Conservation (phyloP, 2,888 invertebrate species). For the Pediacus dermestoides region DNA sequence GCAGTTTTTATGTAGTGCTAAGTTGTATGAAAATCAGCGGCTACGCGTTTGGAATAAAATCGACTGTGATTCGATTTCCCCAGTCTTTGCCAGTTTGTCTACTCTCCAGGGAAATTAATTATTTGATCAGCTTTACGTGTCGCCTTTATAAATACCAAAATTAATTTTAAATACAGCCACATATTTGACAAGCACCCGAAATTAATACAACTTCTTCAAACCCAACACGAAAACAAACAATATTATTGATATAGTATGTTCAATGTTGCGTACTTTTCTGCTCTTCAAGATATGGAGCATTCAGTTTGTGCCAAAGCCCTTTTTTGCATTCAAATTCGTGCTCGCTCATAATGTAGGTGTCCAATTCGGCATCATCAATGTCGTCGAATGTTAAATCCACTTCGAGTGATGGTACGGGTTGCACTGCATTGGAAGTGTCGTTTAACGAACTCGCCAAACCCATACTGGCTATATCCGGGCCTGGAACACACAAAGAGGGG, state of each 20-base stretch:
- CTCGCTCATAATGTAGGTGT: constrained; percentile 77
- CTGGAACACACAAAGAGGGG: constrained; percentile 45
- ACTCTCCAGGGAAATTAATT: too few relatives aligned
- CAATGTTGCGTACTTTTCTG: constrained; percentile 61
- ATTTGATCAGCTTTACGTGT: too few relatives aligned
- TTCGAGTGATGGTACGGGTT: constrained; percentile 25
- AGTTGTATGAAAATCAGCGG: too few relatives aligned
- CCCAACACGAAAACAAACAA: too few relatives aligned
- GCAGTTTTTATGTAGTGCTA: too few relatives aligned
- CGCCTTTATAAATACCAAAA: too few relatives aligned
- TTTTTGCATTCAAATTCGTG: constrained; percentile 80
- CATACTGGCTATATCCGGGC: constrained; percentile 74
- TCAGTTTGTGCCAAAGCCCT: constrained; percentile 80
- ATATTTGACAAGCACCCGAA: too few relatives aligned
- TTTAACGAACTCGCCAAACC: constrained; percentile 62
- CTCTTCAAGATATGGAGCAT: constrained; percentile 81
- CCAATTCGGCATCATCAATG: constrained; percentile 87
- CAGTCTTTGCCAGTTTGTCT: too few relatives aligned
- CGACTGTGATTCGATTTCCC: too few relatives aligned
- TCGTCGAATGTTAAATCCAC: constrained; percentile 57
- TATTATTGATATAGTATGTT: background rate
- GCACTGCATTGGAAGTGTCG: constrained; percentile 45
- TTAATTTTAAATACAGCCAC: too few relatives aligned
- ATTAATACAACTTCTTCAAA: too few relatives aligned
- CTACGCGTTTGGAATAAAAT: too few relatives aligned